Evolutionary conservation across 1,140 invertebrate species (phyloP), one percentile per base, ranked within the genome.

Genomic region (Planococcus citri): DNA sequence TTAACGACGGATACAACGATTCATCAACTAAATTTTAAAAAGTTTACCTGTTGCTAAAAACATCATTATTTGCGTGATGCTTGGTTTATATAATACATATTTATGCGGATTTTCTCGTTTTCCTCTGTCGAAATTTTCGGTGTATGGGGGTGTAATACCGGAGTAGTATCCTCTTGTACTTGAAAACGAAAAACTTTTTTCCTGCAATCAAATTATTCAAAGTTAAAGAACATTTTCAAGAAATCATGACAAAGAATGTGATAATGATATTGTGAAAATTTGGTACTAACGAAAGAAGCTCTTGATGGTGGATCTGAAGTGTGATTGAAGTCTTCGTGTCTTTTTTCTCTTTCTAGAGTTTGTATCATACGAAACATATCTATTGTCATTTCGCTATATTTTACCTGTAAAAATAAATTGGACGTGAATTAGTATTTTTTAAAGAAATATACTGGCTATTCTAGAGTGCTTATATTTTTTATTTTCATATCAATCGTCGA

Each of bases 281-380:
- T 51, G 12, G 29, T 6, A 75, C 74, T 74, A 72, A 75, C 82
- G 73, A 87, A 87, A 68, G 85, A 84, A 75, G 85, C 85, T 74
- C 89, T 82, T 57, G 88, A 88, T 29, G 88, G 86, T 1, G 90
- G 89, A 10, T 92, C 92, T 57, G 92, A 94, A 20, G 89, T 87
- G 77, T 91, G 89, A 75, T 87, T 88, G 22, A 84, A 83, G 72
- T 92, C 89, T 73, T 93, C 91, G 74, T 89, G 87, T 24, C 68
- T 71, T 21, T 91, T 92, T 77, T 97, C 94, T 72, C 93, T 81
- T 78, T 97, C 95, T 64, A 97, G 78, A 1, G 92, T 95, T 81
- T 97, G 95, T 57, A 97, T 83, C 88, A 98, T 97, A 73, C 94
- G 83, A 78, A 94, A 98, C 95, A 98, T 98, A 80, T 98, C 95